A percentile compares a stretch with the other conserved stretches of the same genome.
Conservation (phyloP, 1,140 invertebrate species). For the Antheraea mylitta region DNA sequence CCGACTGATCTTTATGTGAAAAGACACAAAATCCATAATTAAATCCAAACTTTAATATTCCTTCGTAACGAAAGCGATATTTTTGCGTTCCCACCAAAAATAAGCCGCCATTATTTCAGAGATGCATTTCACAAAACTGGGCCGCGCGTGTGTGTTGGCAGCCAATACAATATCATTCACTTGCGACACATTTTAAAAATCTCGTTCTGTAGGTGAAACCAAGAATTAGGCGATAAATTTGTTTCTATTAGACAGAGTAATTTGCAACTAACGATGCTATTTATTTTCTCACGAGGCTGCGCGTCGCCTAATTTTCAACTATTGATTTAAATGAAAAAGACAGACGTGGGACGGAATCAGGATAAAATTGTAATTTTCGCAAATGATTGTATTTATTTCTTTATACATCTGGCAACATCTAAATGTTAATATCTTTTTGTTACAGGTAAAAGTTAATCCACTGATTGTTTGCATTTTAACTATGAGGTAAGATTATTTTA, state of each 20-base stretch:
- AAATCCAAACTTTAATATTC: slow-evolving; percentile 35
- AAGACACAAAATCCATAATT: slow-evolving; percentile 33
- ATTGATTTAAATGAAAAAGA: slow-evolving; percentile 3
- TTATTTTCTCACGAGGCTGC: slow-evolving; percentile 5
- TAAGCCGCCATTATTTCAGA: slow-evolving; percentile 65
- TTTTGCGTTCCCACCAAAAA: slow-evolving; percentile 64
- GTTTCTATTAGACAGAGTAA: background rate
- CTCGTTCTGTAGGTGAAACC: background rate
- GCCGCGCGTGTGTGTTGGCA: slow-evolving; percentile 43
- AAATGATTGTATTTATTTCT: background rate
- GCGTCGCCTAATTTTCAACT: slow-evolving; percentile 10
- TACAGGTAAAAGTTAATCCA: background rate
- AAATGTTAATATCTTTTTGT: background rate
- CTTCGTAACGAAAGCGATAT: slow-evolving; percentile 54
- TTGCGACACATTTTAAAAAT: background rate
- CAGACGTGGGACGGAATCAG: slow-evolving; percentile 5
- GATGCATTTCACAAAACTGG: slow-evolving; percentile 64
- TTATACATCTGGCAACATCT: background rate
- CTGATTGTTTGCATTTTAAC: background rate
- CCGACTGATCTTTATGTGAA: slow-evolving; percentile 24
- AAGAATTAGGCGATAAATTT: background rate
- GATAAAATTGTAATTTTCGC: background rate
- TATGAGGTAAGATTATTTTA: background rate
- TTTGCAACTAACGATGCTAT: background rate
- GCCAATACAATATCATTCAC: slow-evolving; percentile 16